Evolutionary conservation across 2,888 invertebrate genomes (phyloP).

Genomic region (Dryocosmus kuriphilus): DNA sequence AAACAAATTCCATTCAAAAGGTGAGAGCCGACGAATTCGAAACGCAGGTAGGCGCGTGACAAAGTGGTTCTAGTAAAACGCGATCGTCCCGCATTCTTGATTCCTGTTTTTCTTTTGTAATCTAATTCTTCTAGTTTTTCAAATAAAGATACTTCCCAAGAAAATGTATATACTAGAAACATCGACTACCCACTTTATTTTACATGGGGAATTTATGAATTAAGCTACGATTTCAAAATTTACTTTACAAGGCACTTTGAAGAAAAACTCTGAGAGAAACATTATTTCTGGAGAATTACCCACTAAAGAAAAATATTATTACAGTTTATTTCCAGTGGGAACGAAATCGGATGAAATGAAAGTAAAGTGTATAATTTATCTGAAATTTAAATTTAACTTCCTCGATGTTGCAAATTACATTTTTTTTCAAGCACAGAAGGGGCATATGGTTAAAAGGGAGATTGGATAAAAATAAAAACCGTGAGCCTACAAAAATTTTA

Average conservation of each 20-base stretch:
- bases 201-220: too few relatives aligned
- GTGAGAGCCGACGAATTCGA: conserved; percentile 1
- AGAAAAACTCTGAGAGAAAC: too few relatives aligned
- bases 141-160: neutral
- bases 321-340: too few relatives aligned
- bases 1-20: conserved; percentile 22
- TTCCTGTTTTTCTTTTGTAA: neutral
- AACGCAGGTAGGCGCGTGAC: conserved; percentile 35
- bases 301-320: too few relatives aligned
- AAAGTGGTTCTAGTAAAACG: conserved; percentile 13
- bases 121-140: neutral
- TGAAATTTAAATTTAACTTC: neutral
- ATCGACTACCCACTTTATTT: too few relatives aligned
- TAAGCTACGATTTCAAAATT: too few relatives aligned
- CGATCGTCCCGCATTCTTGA: neutral
- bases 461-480: conserved; percentile 1
- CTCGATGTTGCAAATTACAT: neutral
- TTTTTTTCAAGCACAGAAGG: neutral
- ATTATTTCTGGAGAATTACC: too few relatives aligned
- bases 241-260: too few relatives aligned
- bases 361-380: neutral
- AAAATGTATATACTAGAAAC: neutral
- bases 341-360: too few relatives aligned
- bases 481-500: neutral
- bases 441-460: neutral